Evolutionary conservation across 1,140 invertebrate genomes (phyloP), one percentile per base, ranked within the genome.

Genomic region (Rhizoglyphus robini): DNA sequence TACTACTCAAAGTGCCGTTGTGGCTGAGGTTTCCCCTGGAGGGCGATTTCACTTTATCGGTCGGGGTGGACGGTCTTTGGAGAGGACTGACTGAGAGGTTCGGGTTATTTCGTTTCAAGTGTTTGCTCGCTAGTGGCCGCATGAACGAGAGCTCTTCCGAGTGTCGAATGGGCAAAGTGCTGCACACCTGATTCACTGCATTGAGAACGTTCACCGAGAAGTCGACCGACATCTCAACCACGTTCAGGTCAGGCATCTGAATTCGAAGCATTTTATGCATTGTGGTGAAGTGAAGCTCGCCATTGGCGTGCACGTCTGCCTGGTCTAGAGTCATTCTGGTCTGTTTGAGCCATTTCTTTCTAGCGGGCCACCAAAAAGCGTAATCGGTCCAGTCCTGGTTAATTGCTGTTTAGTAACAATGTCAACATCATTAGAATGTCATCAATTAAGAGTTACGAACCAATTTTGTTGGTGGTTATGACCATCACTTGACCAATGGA

Each of bases 331-430:
- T 99, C 51, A 88, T 90, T 60, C 94, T 81, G 0, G 95, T 96
- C 66, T 92, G 81, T 4, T 86, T 85, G 27, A 99, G 80, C 96
- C 96, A 99, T 70, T 83, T 83, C 75, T 97, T 96, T 70, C 86
- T 84, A 1, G 86, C 85, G 0, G 95, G 95, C 96, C 96, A 99
- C 94, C 96, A 99, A 0, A 99, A 80, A 0, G 90, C 93, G 78
- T 99, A 94, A 76, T 99, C 96, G 32, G 94, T 98, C 95, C 95
- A 99, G 76, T 98, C 93, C 78, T 91, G 69, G 13, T 60, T 18
- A 1, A 29, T 34, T 2, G 15, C 58, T 60, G 15, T 49, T 5
- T 49, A 11, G 18, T 8, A 27, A 51, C 1, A 46, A 46, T 46
- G 36, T 11, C 36, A 41, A 41, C 18, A 41, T 41, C 36, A n/a